These are phyloP conservation scores for Vannuccia rotundouncinata DNA, from an alignment of 2,888 invertebrate genomes.

Conservation along the genomic window DNA sequence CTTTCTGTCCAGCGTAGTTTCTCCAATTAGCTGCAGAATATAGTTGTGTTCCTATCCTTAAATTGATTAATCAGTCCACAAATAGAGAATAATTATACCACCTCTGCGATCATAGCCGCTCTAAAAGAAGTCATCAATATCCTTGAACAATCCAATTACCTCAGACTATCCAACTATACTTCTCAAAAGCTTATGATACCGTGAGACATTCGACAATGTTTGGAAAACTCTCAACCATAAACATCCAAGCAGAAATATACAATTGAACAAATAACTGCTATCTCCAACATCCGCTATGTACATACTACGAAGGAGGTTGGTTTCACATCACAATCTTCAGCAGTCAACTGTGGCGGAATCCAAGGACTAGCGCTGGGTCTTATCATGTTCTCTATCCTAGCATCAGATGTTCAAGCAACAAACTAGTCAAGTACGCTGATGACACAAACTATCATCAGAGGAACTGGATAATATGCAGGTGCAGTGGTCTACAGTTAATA, in stretches of 20 bases:
- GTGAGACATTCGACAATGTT: not conserved
- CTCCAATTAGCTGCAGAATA: not conserved
- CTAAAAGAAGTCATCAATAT: not conserved
- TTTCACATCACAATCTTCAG: not conserved
- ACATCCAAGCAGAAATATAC: slow-evolving; percentile 7
- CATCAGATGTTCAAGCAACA: slow-evolving; percentile 1
- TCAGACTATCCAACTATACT: not conserved
- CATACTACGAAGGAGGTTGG: not conserved
- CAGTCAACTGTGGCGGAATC: not conserved
- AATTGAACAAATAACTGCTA: slow-evolving; percentile 3
- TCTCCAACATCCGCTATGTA: not conserved
- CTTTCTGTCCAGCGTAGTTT: slow-evolving; percentile 4
- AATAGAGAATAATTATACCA: not conserved
- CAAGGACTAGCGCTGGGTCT: slow-evolving; percentile 5
- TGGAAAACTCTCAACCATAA: not conserved
- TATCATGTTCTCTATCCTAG: not conserved
- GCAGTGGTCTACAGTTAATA: not conserved
- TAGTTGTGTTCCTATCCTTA: not conserved
- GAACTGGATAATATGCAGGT: slow-evolving; percentile 2
- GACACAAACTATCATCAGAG: slow-evolving; percentile 12
- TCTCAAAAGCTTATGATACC: not conserved
- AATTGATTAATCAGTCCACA: not conserved
- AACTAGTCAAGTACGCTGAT: slow-evolving; percentile 16
- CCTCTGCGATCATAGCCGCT: not conserved
- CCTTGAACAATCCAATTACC: not conserved